Conservation (phyloP, 2,113 vertebrate genomes). For the Strigops habroptila region DNA sequence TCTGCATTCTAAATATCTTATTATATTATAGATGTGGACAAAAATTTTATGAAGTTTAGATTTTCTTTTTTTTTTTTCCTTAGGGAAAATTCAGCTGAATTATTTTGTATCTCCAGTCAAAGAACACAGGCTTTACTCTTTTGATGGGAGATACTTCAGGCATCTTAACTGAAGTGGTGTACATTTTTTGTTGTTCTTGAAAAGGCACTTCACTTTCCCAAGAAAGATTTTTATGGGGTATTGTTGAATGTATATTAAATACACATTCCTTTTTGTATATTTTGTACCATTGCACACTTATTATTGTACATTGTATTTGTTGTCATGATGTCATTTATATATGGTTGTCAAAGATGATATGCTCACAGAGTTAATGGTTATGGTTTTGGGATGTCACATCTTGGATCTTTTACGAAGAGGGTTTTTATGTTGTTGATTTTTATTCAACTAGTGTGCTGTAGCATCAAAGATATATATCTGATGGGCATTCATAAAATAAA, state of each 20-base stretch:
- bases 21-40: neutral
- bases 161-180: slow-evolving; percentile 20
- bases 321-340: slow-evolving; percentile 47
- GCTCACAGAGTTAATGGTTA: slow-evolving; percentile 45
- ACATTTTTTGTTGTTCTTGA: slow-evolving; percentile 42
- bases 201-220: slow-evolving; percentile 43
- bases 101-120: slow-evolving; percentile 23
- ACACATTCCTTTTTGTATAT: slow-evolving; percentile 60
- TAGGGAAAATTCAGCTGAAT: slow-evolving; percentile 3
- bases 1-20: slow-evolving; percentile 49
- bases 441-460: slow-evolving; percentile 44
- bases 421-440: slow-evolving; percentile 59
- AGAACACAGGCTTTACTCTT: neutral
- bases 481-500: slow-evolving; percentile 63
- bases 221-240: slow-evolving; percentile 47
- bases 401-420: slow-evolving; percentile 49
- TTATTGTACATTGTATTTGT: slow-evolving; percentile 44
- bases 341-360: slow-evolving; percentile 37
- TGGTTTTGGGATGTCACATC: slow-evolving; percentile 56
- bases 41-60: neutral
- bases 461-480: slow-evolving; percentile 38
- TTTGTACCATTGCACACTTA: slow-evolving; percentile 53
- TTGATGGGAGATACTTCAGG: slow-evolving; percentile 15
- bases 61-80: neutral
- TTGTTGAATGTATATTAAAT: slow-evolving; percentile 62